Conservation (phyloP, 2,888 invertebrate species). For the Anaspis maculata region DNA sequence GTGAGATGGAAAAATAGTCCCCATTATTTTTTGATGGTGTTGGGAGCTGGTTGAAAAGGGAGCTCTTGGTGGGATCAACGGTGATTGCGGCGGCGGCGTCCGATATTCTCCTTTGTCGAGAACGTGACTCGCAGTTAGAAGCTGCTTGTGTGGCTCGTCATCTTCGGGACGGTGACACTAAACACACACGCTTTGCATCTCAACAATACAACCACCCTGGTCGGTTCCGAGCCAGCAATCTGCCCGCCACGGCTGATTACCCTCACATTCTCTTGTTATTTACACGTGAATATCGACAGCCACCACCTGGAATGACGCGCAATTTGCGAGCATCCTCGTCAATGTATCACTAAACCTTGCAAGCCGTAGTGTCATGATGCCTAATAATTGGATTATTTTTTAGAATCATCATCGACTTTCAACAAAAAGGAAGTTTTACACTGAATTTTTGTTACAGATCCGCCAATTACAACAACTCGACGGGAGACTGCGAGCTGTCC, state of each 20-base stretch:
- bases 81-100: too few relatives aligned
- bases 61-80: too few relatives aligned
- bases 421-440: too few relatives aligned
- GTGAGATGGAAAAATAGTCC: too few relatives aligned
- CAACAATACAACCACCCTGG: conserved; percentile 33
- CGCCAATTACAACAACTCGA: conserved; percentile 80
- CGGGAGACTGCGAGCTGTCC: conserved; percentile 78
- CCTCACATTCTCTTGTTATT: conserved; percentile 9
- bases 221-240: conserved; percentile 31
- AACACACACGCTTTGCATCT: conserved; percentile 35
- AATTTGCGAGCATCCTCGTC: too few relatives aligned
- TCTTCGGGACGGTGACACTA: conserved; percentile 27
- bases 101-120: too few relatives aligned
- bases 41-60: too few relatives aligned
- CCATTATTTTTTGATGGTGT: too few relatives aligned
- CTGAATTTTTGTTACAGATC: conserved; percentile 73
- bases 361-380: too few relatives aligned
- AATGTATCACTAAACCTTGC: too few relatives aligned
- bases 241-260: conserved; percentile 25
- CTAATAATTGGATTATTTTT: too few relatives aligned
- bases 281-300: conserved; percentile 3
- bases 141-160: conserved; percentile 32
- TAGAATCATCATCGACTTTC: too few relatives aligned
- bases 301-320: conserved; percentile 7
- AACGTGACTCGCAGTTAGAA: conserved; percentile 35